Evolutionary conservation across 2,797 vertebrate genomes (phyloP).

Genomic region (Enteromius mattozi): DNA sequence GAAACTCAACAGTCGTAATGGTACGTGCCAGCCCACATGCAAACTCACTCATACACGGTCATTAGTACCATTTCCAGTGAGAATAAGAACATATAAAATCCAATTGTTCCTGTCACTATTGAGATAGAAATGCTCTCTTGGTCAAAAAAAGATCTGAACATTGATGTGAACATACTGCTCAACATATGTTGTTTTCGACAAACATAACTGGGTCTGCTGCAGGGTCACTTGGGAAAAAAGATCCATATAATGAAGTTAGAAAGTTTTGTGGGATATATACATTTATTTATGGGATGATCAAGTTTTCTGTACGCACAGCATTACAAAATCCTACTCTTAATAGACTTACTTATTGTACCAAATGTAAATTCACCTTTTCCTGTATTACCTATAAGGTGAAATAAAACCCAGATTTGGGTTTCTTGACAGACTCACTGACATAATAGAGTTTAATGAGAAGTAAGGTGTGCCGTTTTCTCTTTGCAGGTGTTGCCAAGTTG

Average conservation of each 20-base stretch:
- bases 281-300: neutral
- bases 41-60: conserved; percentile 33
- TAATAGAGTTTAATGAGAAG: neutral
- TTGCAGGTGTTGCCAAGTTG: conserved; percentile 91
- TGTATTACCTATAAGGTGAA: neutral
- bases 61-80: conserved; percentile 12
- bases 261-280: conserved; percentile 5
- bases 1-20: conserved; percentile 97
- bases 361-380: neutral
- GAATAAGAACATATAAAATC: conserved; percentile 53
- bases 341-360: neutral
- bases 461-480: neutral
- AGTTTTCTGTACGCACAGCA: neutral
- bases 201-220: conserved; percentile 17
- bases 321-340: neutral
- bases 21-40: conserved; percentile 74
- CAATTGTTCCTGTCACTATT: conserved; percentile 23
- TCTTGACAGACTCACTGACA: conserved; percentile 10
- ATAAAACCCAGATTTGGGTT: neutral
- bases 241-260: neutral
- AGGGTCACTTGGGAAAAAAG: neutral
- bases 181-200: conserved; percentile 48
- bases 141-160: conserved; percentile 21
- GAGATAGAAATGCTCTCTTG: conserved; percentile 17
- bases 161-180: conserved; percentile 28